Conservation (phyloP, 2,797 vertebrate species). For the Menidia menidia region DNA sequence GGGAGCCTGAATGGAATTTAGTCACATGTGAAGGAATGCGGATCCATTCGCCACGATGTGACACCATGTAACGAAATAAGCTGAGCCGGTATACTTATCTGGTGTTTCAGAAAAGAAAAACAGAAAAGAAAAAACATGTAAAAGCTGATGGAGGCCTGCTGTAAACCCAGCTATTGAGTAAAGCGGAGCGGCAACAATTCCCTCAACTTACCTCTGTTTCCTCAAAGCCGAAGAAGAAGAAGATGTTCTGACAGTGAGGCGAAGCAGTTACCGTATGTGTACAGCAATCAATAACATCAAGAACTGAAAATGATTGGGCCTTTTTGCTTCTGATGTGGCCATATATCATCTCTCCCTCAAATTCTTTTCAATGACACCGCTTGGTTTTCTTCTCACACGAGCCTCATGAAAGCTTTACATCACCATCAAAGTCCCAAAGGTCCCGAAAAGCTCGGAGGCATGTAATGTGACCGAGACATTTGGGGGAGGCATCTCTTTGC, state of each 20-base stretch:
- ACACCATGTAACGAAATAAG: constrained; percentile 9
- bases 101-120: background rate
- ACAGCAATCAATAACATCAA: background rate
- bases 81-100: constrained; percentile 1
- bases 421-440: constrained; percentile 36
- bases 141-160: background rate
- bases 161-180: constrained; percentile 2
- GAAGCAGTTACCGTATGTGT: background rate
- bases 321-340: constrained; percentile 1
- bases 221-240: background rate
- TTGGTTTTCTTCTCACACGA: constrained; percentile 28
- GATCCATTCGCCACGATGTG: constrained; percentile 53
- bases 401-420: constrained; percentile 25
- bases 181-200: background rate
- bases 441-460: constrained; percentile 23
- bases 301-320: background rate
- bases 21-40: constrained; percentile 61
- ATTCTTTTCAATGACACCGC: constrained; percentile 9
- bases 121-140: background rate
- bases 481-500: background rate
- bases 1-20: constrained; percentile 69
- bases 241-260: constrained; percentile 1
- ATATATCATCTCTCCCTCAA: background rate
- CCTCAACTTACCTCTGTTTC: background rate
- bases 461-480: constrained; percentile 11